Evolutionary conservation across 1,140 invertebrate species (phyloP), one percentile per base, ranked within the genome.

Genomic region (Diorhabda elongata): DNA sequence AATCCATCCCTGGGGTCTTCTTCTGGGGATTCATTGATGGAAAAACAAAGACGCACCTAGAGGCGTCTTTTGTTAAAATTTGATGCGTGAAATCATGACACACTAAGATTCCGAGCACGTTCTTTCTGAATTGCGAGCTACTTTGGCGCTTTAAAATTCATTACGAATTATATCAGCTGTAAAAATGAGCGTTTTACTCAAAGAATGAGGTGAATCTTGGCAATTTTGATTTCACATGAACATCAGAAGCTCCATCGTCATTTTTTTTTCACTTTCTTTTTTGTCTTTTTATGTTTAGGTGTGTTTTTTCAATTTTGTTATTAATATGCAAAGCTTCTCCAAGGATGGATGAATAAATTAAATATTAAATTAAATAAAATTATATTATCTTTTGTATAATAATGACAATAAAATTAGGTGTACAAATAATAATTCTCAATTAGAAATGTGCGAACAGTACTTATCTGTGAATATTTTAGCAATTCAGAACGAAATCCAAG

Each of bases 81-180:
- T 68, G 61, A 61, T 61, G 66, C 61, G 61, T 52, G 41, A 42
- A 61, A 58, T 68, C 61, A 56, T 57, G 67, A 52, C 44, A 56
- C 47, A 57, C 64, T 57, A 42, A 43, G 64, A 65, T 86, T 4
- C 97, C 94, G 81, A 94, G 94, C 58, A 98, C 91, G 84, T 99
- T 98, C 96, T 44, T 67, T 64, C 72, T 67, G 75, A 75, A 78
- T 78, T 77, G 76, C 74, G 67, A 74, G 75, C 73, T 69, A 77
- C 73, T 75, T 69, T 75, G 69, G 70, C 73, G 72, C 72, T 77
- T 76, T 76, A 77, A 79, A 79, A 80, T 80, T 80, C 78, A 80
- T 80, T 80, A 79, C 75, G 75, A 78, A 77, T 77, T 77, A 77
- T 76, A 76, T 78, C 77, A 77, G 75, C 75, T 74, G 77, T 77